Percentiles rank a stretch among this genome's conserved stretches.
These are phyloP conservation scores for Lethrus apterus DNA, from an alignment of 1,140 invertebrate species.

Conservation along the genomic window DNA sequence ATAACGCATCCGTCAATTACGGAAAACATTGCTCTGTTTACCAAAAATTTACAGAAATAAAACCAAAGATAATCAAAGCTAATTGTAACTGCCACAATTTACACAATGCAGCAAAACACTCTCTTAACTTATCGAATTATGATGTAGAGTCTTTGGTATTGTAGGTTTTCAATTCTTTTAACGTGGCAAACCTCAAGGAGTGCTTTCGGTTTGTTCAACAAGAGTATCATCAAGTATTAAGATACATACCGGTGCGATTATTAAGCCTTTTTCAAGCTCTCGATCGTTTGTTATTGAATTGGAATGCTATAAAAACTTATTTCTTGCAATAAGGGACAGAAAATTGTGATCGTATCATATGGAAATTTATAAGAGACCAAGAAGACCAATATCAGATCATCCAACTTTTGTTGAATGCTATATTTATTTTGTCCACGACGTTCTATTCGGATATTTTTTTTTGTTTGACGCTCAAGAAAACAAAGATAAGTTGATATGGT, in stretches of 20 bases:
- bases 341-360: slow-evolving; percentile 8
- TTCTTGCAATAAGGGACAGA: slow-evolving; percentile 4
- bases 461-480: no score
- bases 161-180: slow-evolving; percentile 7
- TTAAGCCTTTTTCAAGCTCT: slow-evolving; percentile 9
- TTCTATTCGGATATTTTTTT: no score
- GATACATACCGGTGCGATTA: slow-evolving; percentile 4
- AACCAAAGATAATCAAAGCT: slow-evolving; percentile 1
- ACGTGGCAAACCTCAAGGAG: slow-evolving; percentile 6
- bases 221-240: slow-evolving; percentile 6
- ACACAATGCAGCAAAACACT: slow-evolving; percentile 6
- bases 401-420: slow-evolving; percentile 14
- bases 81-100: slow-evolving; percentile 7
- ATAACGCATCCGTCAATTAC: neutral
- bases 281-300: slow-evolving; percentile 4
- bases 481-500: no score
- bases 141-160: no score
- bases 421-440: slow-evolving; percentile 6
- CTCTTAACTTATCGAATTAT: no score
- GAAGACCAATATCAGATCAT: slow-evolving; percentile 8
- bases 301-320: slow-evolving; percentile 8
- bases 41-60: neutral
- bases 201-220: slow-evolving; percentile 6
- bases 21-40: slow-evolving; percentile 1
- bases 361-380: slow-evolving; percentile 8